phyloP scores from a whole-genome alignment of 2,797 vertebrate species.

The Phrynocephalus forsythii region DNA sequence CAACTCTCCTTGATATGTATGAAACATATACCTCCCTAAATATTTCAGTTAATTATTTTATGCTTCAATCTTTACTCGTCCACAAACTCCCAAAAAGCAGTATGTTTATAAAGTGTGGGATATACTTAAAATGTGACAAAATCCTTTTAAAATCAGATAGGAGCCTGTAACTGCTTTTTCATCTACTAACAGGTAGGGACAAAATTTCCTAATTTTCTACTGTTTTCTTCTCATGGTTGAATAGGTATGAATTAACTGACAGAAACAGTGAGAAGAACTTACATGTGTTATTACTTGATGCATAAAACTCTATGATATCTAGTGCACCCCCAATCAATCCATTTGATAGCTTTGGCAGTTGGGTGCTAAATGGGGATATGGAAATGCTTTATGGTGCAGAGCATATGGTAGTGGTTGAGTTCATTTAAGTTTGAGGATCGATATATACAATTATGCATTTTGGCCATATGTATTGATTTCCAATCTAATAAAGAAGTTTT shows the following conservation, averaged over 20 bases:
- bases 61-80: conserved; percentile 13
- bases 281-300: neutral
- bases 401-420: neutral
- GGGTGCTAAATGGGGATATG: neutral
- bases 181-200: conserved; percentile 46
- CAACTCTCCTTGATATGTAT: neutral
- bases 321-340: neutral
- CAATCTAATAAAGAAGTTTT: neutral
- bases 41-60: neutral
- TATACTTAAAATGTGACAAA: conserved; percentile 4
- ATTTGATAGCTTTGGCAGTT: neutral
- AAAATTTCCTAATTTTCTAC: conserved; percentile 51
- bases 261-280: neutral
- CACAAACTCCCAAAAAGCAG: neutral
- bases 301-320: neutral
- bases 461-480: conserved; percentile 30
- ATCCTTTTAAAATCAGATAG: neutral
- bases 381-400: neutral
- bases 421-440: neutral
- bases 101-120: neutral
- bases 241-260: neutral
- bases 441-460: neutral
- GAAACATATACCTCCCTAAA: neutral
- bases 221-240: conserved; percentile 34
- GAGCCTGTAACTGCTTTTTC: conserved; percentile 37